Percentiles rank a stretch among this genome's conserved stretches.
phyloP scores from a whole-genome alignment of 2,888 invertebrate species.

The Troilus luridus region DNA sequence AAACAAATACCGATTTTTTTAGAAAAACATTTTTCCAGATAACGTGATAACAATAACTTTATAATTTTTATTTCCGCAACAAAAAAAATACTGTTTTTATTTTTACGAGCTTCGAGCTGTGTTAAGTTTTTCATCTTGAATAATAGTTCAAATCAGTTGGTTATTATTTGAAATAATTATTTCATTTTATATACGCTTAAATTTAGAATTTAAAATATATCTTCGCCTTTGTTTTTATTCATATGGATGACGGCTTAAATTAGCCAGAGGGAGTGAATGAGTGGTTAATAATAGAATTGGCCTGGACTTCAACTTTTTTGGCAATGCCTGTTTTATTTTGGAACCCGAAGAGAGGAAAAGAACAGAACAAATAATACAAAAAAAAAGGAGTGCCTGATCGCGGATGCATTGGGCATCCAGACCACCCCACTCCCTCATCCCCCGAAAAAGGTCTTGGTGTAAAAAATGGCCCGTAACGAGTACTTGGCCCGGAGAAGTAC shows the following conservation, averaged over 20 bases:
- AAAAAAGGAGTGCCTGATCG: conserved; percentile 33
- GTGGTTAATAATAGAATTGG: conserved; percentile 12
- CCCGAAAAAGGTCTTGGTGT: conserved; percentile 5
- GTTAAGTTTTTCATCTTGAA: too few species aligned
- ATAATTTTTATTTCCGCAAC: too few species aligned
- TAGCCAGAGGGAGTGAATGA: not conserved
- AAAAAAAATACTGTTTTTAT: too few species aligned
- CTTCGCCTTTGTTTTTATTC: not conserved
- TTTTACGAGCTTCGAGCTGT: too few species aligned
- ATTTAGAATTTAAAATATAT: too few species aligned
- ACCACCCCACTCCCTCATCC: not conserved
- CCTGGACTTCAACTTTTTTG: conserved; percentile 5
- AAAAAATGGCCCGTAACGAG: conserved; percentile 37
- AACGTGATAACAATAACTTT: too few species aligned
- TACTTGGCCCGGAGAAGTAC: conserved; percentile 27
- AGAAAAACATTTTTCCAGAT: too few species aligned
- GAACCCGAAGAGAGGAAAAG: conserved; percentile 3
- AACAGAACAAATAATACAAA: conserved; percentile 31
- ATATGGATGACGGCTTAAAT: not conserved
- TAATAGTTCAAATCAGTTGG: too few species aligned
- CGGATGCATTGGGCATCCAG: conserved; percentile 48
- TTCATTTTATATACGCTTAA: too few species aligned
- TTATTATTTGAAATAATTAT: too few species aligned
- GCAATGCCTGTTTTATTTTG: conserved; percentile 42
- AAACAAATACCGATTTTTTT: too few species aligned